Conservation (phyloP, 2,113 vertebrate genomes). For the Agelaius tricolor region DNA sequence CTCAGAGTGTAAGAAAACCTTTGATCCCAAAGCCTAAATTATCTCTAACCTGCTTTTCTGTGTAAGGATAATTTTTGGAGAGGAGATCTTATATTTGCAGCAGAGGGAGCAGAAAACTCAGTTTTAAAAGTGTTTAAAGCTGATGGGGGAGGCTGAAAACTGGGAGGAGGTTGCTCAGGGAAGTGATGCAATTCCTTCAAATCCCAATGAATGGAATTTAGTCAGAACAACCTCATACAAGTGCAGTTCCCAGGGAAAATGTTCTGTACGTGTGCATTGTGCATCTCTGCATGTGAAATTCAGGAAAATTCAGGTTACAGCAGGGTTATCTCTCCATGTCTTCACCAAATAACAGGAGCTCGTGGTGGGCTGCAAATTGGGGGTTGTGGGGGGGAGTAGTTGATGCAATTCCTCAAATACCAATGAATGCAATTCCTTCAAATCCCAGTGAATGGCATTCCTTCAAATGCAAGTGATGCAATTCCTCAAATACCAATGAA, state of each 20-base stretch:
- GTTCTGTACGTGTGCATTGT: accelerated
- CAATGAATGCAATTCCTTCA: too few relatives aligned
- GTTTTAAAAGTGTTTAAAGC: background rate
- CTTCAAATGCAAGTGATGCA: too few relatives aligned
- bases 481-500: too few relatives aligned
- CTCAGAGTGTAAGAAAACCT: background rate
- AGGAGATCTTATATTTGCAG: accelerated
- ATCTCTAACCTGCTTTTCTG: background rate
- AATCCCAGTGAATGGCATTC: background rate
- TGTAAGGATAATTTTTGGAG: background rate
- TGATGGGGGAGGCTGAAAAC: background rate
- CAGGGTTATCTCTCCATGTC: background rate
- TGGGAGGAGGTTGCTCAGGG: background rate
- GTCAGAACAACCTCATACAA: accelerated
- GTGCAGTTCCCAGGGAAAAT: background rate
- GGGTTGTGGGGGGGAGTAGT: background rate
- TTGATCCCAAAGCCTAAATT: background rate
- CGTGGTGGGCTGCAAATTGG: background rate
- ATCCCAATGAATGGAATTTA: background rate
- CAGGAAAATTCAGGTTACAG: too few relatives aligned
- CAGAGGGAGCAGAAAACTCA: background rate
- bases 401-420: background rate
- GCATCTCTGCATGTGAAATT: background rate
- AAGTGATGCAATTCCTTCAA: background rate
- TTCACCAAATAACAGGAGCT: background rate